Base-by-base conservation (phyloP, 2,797 vertebrate genomes). In the Aldrovandia affinis region DNA sequence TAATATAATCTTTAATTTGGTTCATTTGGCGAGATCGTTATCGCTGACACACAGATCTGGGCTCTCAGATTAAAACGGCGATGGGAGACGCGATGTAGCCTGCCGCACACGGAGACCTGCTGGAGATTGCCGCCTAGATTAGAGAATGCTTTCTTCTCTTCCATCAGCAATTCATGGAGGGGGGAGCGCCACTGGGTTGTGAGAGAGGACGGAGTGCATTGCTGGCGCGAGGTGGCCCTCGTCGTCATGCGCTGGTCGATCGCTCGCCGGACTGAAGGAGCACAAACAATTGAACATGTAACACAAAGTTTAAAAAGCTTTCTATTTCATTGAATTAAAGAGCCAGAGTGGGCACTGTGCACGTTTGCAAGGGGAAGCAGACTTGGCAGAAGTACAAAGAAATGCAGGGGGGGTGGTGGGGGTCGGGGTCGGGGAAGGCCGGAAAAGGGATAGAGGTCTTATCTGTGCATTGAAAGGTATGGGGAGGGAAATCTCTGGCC, bases 301-400 rank as follows among this genome's bases (percentile, higher is more conserved):
- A n/a, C 54, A 83, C 84, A 50, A 73, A 55, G 84, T 85, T 87
- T 80, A 88, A 88, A 90, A 85, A 87, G 88, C 52, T 86, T 79
- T 79, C 28, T 86, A 82, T 83, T 42, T 81, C 75, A 54, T 88
- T 90, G 89, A 88, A 91, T 89, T 92, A 88, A 88, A 88, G 87
- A 86, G 86, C 81, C 73, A 83, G 78, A 85, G 80, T 86, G 84
- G 88, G 78, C 78, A 84, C 52, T 7, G 28, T 28, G 81, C 80
- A 63, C 42, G 33, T 22, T 84, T 83, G 81, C 61, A 55, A 81
- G 54, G 63, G 63, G 28, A 65, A 55, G 20, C 1, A 30, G 42
- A 78, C 85, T 86, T 86, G 86, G 77, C 79, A 77, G 30, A 68
- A 68, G 54, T 80, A 50, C 63, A 83, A 82, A 79, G 30, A 36